Base-by-base conservation (phyloP, 2,888 invertebrate species). In the Lissonota sp. region DNA sequence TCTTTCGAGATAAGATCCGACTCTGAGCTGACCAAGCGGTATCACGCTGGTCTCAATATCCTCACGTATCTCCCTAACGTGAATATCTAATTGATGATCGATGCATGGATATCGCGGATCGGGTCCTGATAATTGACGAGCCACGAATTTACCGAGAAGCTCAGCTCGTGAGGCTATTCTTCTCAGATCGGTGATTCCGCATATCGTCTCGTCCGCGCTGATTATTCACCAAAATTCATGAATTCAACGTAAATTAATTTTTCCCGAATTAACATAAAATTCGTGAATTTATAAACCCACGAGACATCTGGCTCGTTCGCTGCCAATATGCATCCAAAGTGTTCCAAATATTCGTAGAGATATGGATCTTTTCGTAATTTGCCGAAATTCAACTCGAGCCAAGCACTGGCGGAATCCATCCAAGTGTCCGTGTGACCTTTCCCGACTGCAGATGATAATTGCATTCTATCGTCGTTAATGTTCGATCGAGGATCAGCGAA, bases 1-100 rank as follows among this genome's bases (percentile, higher is more conserved):
- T 0, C 95, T 93, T 86, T 96, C 96, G 55, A 95, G 91, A 12
- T 93, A 92, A 0, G 94, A 94, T 1, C 95, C 96, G 58, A 94
- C 94, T 7, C 93, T 93, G 67, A 96, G 90, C 86, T 89, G 92
- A 0, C 95, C 95, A 3, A 96, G 78, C 0, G 95, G 95, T 6
- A 96, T 92, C 4, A 95, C 92, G 44, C 93, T 93, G 6, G 93
- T 93, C 46, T 92, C 92, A 42, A 94, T 87, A n/a, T 82, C 84
- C 0, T 75, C 46, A 81, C 90, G 89, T 39, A 91, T 85, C 7
- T 87, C 84, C 6, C 82, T 86, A 8, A 92, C 75, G 74, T 92
- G 92, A 44, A 90, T 77, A 12, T 92, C 90, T 42, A 92, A 63
- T 44, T 89, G 88, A 67, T 91, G 89, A 37, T 88, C 86, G 37